phyloP scores from a whole-genome alignment of 1,140 invertebrate genomes.

The Cepaea nemoralis region DNA sequence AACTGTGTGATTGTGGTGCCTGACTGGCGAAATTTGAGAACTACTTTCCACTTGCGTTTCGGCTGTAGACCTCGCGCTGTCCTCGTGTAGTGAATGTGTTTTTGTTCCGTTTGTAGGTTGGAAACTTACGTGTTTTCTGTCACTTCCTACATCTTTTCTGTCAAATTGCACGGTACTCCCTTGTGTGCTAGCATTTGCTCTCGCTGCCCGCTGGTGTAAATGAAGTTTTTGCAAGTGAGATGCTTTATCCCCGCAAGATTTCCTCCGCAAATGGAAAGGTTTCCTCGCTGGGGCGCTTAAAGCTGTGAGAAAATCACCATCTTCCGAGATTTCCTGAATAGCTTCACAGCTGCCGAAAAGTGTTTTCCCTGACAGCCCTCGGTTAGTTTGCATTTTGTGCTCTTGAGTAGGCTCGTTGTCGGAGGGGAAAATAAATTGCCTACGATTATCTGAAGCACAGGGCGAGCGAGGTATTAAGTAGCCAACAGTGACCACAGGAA shows the following conservation, averaged over 20 bases:
- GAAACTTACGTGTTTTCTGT: not conserved
- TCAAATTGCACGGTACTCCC: not conserved
- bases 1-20: not conserved
- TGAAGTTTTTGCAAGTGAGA: not conserved
- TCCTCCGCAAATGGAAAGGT: not conserved
- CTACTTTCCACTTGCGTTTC: not conserved
- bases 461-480: conserved; percentile 30
- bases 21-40: too few species aligned
- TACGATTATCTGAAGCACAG: conserved; percentile 1
- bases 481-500: conserved; percentile 1
- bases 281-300: not conserved
- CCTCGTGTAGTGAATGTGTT: not conserved
- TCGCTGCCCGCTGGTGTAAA: too few species aligned
- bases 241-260: conserved; percentile 34
- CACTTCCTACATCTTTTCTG: not conserved
- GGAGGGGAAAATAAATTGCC: conserved; percentile 2
- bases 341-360: conserved; percentile 5
- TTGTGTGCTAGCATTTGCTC: too few species aligned
- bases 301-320: not conserved
- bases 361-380: not conserved
- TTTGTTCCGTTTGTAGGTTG: not conserved
- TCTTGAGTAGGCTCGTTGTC: not conserved
- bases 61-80: not conserved
- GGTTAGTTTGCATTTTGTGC: not conserved
- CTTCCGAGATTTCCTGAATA: conserved; percentile 6